Base-by-base conservation (phyloP, 2,888 invertebrate genomes). In the Tanaodytes sp. region DNA sequence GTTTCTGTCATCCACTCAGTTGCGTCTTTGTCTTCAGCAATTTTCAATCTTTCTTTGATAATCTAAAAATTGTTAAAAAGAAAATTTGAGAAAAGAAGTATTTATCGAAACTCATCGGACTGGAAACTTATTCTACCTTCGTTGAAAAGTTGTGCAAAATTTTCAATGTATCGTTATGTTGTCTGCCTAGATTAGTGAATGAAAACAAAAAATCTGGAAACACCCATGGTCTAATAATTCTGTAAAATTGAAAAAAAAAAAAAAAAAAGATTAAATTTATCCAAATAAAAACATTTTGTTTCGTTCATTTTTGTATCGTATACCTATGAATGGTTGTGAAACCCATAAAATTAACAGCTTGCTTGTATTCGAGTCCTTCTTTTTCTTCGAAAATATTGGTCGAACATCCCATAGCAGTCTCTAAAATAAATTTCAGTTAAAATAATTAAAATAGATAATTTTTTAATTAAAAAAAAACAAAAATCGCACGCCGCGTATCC, bases 151-250 rank as follows among this genome's bases (percentile, higher is more conserved):
- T 31, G 30, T 62, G 54, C 27, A 62, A 33, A n/a, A 19, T 16
- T 15, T 62, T 12, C 9, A 62, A 15, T 15, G 30, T 12, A 23
- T 48, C 8, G 4, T 54, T 62, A n/a, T 62, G 31, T 18, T 23
- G 8, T 70, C 82, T 33, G 9, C 61, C 61, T 5, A 61, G 30
- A 33, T 45, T 19, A 0, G 61, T 52, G 2, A 61, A 14, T 15
- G 51, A 42, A 52, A 61, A 61, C n/a, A 61, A 2, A n/a, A 85
- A 81, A 31, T 89, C 85, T 0, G 51, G 9, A 30, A 51, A 52
- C 5, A 6, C 2, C 61, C 61, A 61, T 15, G 61, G 61, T 37
- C 61, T 51, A 11, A 45, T 23, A 19, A 61, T 51, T 36, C 61
- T 61, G 23, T 5, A 23, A 23, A 5, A 23, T 23, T 23, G 23